Base-by-base conservation (phyloP, 2,797 vertebrate species). In the Vultur gryphus region DNA sequence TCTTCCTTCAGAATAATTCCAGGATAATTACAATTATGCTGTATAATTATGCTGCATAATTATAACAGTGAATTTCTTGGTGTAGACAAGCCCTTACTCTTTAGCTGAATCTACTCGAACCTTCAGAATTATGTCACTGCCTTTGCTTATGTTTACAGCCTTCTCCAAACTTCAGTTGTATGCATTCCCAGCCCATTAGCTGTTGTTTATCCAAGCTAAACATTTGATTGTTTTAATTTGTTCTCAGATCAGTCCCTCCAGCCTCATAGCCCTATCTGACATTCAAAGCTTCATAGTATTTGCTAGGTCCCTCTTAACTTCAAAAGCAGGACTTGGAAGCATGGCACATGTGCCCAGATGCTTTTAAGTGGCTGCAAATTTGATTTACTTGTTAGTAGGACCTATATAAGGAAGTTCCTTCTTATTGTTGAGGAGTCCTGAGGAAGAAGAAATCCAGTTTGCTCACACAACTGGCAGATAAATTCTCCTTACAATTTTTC, bases 1-100 rank as follows among this genome's bases (percentile, higher is more conserved):
- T 58, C 64, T 83, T 97, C 71, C 65, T 87, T 87, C 78, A 94
- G 75, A 94, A 96, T 94, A 92, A 90, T 94, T 96, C 83, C 58
- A 87, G 43, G 70, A 94, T 95, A 93, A 97, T 95, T 92, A 84
- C 85, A 94, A 88, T 90, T 95, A 95, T 39, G 33, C 43, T 93
- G 58, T 39, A 84, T 89, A 94, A 93, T 96, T 95, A 79, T 87
- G 41, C 48, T 87, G 71, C 75, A 71, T 85, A 95, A 93, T 87
- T 94, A 69, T 83, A 88, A 90, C 64, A 85, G 88, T 73, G 48
- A 93, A 85, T 83, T 92, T 97, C 57, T 86, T 9, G 11, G 44
- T 86, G 66, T 93, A 95, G 93, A 95, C 84, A 94, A 95, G 59
- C 48, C 49, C 48, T 94, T 77, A 88, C 35, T 95, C 76, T 78